phyloP scores from a whole-genome alignment of 2,113 vertebrate species.

The Catharus fuscescens region DNA sequence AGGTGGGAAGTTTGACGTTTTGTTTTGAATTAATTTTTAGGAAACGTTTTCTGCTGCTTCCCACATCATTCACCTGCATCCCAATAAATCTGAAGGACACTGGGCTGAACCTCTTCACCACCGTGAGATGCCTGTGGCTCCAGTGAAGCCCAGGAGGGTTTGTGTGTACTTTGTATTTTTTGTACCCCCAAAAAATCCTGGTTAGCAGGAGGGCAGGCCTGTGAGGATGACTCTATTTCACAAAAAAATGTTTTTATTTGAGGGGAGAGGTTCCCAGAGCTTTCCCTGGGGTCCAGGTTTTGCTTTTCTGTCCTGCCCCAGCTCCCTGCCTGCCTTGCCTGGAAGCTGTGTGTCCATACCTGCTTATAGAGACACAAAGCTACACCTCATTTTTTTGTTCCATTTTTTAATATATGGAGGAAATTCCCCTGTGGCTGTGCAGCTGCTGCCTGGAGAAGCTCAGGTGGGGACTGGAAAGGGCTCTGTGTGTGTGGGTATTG shows the following conservation, averaged over 20 bases:
- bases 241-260: not conserved
- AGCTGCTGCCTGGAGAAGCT: not conserved
- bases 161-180: not conserved
- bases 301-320: not conserved
- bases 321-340: not conserved
- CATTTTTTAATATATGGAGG: not conserved
- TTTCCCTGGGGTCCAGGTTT: not conserved
- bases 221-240: not conserved
- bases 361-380: rapidly evolving
- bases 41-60: not conserved
- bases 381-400: not conserved
- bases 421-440: not conserved
- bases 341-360: not conserved
- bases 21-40: not conserved
- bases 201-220: not conserved
- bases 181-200: rapidly evolving
- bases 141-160: not conserved
- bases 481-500: not conserved
- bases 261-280: not conserved
- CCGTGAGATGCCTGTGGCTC: not conserved
- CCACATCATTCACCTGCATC: not conserved
- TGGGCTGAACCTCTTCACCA: rapidly evolving
- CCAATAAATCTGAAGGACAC: rapidly evolving
- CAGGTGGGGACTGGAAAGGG: not conserved
- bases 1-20: not conserved